Evolutionary conservation across 2,113 vertebrate species (phyloP), one percentile per base, ranked within the genome.

Genomic region (Ascaphus truei): DNA sequence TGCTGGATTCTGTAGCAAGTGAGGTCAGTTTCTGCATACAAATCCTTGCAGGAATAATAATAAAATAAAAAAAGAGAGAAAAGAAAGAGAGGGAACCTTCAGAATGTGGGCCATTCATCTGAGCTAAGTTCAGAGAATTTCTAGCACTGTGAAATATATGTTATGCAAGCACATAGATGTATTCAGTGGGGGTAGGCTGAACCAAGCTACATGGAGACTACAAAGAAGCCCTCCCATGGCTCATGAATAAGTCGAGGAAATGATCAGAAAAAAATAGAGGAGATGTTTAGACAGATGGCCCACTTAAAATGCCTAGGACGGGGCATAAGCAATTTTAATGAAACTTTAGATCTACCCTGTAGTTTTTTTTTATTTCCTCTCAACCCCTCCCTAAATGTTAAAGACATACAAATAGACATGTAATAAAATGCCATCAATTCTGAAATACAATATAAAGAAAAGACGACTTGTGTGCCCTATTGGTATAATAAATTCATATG

Each of bases 241-340:
- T 98, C 96, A 97, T 98, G 96, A 98, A 98, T 98, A 98, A 96
- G 94, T 95, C 88, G 92, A 96, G 95, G 95, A 98, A 98, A 98
- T 98, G 93, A 98, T 98, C 95, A 98, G 94, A 92, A 94, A 95
- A n/a, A 95, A 90, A 91, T 92, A 83, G 89, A 89, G n/a, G 93
- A 93, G 91, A 96, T 98, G 95, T 98, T 98, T 99, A 95, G 95
- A 98, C 96, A 99, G 97, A 98, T 99, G 96, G 96, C 90, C 94
- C 93, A 97, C 93, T 98, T 96, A 95, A 98, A 98, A 96, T 91
- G 89, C 89, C 79, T 88, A 89, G 86, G 93, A 96, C 90, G 93
- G 87, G 91, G 88, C 82, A 86, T 85, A 90, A 90, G 89, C 81
- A 90, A 88, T 94, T 95, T 95, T 95, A 96, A 96, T 96, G 93